Conservation (phyloP, 2,888 invertebrate genomes). For the Eupeodes latifasciatus region DNA sequence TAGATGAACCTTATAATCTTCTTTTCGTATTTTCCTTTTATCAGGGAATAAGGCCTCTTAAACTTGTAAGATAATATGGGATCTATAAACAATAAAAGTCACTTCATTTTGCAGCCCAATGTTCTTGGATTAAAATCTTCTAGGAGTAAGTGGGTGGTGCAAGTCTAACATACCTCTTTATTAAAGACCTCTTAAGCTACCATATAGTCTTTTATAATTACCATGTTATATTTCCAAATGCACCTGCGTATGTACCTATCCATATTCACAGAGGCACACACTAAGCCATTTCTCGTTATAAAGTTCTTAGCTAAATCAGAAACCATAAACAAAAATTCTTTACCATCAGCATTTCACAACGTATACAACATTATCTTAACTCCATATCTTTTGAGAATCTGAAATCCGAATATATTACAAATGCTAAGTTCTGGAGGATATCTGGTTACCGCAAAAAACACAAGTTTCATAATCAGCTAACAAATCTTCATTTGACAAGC, state of each 20-base stretch:
- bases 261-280: background rate
- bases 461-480: slow-evolving; percentile 53
- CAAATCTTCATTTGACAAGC: slow-evolving; percentile 46
- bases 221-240: background rate
- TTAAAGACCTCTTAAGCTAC: too few species aligned
- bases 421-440: slow-evolving; percentile 46
- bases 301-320: background rate
- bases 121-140: too few species aligned
- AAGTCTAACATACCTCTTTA: too few species aligned
- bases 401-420: slow-evolving; percentile 34
- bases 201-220: background rate
- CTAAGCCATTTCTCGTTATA: background rate
- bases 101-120: too few species aligned
- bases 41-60: too few species aligned
- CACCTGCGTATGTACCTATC: background rate
- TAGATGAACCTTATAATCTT: too few species aligned
- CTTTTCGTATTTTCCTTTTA: too few species aligned
- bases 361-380: slow-evolving; percentile 20
- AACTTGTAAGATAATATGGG: too few species aligned
- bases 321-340: slow-evolving; percentile 6
- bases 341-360: slow-evolving; percentile 43
- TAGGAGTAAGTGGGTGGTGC: too few species aligned
- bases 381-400: background rate
- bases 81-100: too few species aligned
- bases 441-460: slow-evolving; percentile 59